These are phyloP conservation scores for Periophthalmus modestus DNA, from an alignment of 2,113 vertebrate species.

Conservation along the genomic window DNA sequence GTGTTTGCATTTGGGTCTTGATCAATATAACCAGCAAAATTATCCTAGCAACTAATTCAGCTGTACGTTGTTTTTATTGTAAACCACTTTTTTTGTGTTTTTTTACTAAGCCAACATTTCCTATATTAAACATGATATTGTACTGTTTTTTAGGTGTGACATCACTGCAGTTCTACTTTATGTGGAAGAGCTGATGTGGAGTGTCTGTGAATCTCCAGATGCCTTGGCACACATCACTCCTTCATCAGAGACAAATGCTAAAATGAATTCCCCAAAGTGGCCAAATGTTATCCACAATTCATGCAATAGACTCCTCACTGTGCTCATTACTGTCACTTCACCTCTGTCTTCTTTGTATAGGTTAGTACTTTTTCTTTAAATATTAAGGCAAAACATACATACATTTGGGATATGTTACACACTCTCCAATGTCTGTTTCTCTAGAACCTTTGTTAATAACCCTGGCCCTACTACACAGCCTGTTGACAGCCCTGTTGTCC, in stretches of 20 bases:
- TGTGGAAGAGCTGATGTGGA: slow-evolving; percentile 89
- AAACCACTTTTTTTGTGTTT: neutral
- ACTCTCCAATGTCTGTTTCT: slow-evolving; percentile 1
- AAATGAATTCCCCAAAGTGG: slow-evolving; percentile 59
- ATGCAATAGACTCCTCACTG: slow-evolving; percentile 86
- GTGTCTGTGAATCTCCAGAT: slow-evolving; percentile 80
- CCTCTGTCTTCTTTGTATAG: slow-evolving; percentile 82
- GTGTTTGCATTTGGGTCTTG: too few species aligned
- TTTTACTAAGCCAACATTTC: neutral
- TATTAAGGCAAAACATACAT: neutral
- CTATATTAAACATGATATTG: slow-evolving; percentile 14
- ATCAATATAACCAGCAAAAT: too few species aligned
- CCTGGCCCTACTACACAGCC: slow-evolving; percentile 40
- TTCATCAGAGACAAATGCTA: slow-evolving; percentile 53
- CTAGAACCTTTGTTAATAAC: slow-evolving; percentile 79
- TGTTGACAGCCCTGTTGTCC: slow-evolving; percentile 50
- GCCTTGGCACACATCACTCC: slow-evolving; percentile 75
- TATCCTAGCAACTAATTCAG: neutral
- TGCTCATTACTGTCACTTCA: slow-evolving; percentile 82
- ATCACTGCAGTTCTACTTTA: slow-evolving; percentile 86
- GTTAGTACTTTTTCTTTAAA: slow-evolving; percentile 58
- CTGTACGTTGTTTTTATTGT: neutral
- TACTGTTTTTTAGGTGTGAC: slow-evolving; percentile 79
- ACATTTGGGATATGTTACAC: neutral
- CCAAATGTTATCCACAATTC: slow-evolving; percentile 84